These are phyloP conservation scores for Meghimatium bilineatum DNA, from an alignment of 2,888 invertebrate species.

Conservation along the genomic window DNA sequence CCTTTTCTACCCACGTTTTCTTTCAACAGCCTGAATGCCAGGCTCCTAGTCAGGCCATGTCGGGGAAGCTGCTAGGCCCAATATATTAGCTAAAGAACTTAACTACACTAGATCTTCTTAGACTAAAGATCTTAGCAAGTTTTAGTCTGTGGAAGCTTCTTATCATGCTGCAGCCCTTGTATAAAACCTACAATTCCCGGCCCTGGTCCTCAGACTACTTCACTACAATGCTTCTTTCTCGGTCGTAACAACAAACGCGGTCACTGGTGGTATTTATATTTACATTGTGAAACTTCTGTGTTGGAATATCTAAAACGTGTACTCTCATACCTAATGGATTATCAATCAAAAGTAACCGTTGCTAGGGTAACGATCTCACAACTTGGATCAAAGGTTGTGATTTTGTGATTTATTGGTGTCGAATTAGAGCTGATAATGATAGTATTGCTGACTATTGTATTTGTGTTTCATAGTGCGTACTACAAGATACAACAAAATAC, in stretches of 20 bases:
- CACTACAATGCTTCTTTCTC: conserved; percentile 9
- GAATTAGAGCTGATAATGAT: too few species aligned
- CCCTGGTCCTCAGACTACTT: conserved; percentile 25
- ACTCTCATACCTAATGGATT: neutral
- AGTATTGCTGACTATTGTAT: too few species aligned
- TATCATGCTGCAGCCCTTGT: conserved; percentile 50
- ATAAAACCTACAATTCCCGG: conserved; percentile 42
- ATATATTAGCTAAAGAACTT: conserved; percentile 55
- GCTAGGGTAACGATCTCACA: neutral
- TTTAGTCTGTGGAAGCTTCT: conserved; percentile 53
- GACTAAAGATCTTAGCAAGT: conserved; percentile 55
- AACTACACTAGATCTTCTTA: conserved; percentile 55
- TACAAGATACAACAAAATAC: too few species aligned
- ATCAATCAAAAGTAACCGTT: neutral
- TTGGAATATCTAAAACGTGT: neutral
- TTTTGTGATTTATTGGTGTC: neutral
- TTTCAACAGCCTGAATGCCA: neutral
- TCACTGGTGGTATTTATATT: neutral
- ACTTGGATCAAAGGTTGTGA: neutral
- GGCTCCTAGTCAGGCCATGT: conserved; percentile 16
- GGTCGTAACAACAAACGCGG: neutral
- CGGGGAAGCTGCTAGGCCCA: conserved; percentile 20
- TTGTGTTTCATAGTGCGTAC: too few species aligned
- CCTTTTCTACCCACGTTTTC: conserved; percentile 3
- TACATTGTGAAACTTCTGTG: neutral